Evolutionary conservation across 2,888 invertebrate species (phyloP), one percentile per base, ranked within the genome.

Genomic region (Falcaria lacertinaria): DNA sequence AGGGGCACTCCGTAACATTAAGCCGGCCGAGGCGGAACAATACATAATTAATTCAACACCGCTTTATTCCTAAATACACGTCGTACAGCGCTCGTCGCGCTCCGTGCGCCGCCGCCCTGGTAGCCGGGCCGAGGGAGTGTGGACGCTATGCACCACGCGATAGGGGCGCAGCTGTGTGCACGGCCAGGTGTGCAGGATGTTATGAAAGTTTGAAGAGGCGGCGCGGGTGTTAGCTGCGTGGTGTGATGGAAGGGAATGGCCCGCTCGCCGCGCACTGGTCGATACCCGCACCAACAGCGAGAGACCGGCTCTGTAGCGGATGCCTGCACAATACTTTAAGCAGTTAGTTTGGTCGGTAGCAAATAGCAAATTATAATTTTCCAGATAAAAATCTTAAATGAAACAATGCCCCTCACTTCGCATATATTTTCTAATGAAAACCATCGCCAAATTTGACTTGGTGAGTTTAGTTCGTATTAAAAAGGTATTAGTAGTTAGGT

Each of bases 121-220:
- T 2, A 5, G 22, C 15, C 14, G 6, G 5, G 33, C 33, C 37
- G 4, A 13, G n/a, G n/a, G 7, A 36, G 19, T 14, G 14, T 37
- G 22, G 15, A 22, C 37, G 14, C 25, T 37, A 14, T 13, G 3
- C 7, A 7, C 7, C 14, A 8, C 13, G 15, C 4, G 11, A 37
- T 14, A 22, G 8, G 37, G 7, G 22, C 25, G 37, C 2, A 15
- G 43, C 47, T 25, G 36, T 33, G 47, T 39, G 43, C 33, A 34
- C 16, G 38, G 13, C 15, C 13, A 11, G 42, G 25, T 32, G 36
- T 39, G 46, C 43, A 28, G 40, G 43, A 19, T 33, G 43, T 46
- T 53, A 48, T 53, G 43, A 53, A 53, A 50, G 46, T 41, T 50
- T 50, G 50, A 53, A 50, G 52, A 48, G 50, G 32, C 44, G 47